phyloP scores from a whole-genome alignment of 2,888 invertebrate species.

The Apamea crenata region DNA sequence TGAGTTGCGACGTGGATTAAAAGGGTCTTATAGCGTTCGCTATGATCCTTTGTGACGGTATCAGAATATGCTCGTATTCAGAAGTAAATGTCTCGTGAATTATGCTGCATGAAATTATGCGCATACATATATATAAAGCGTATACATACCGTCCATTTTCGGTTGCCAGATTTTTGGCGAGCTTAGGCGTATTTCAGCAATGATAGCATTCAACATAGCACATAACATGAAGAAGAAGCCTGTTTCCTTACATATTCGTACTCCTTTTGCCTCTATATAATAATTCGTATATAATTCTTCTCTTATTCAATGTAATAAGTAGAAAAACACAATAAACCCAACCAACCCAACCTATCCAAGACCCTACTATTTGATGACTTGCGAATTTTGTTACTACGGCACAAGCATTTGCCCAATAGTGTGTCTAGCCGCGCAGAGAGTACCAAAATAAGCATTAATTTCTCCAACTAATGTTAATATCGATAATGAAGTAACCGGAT shows the following conservation, averaged over 20 bases:
- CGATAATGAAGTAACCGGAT: not conserved
- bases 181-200: not conserved
- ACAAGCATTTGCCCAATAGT: not conserved
- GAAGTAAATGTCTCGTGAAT: not conserved
- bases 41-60: conserved; percentile 13
- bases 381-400: too few species aligned
- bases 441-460: too few species aligned
- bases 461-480: not conserved
- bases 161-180: not conserved
- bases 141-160: not conserved
- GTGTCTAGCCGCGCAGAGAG: not conserved
- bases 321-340: not conserved
- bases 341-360: not conserved
- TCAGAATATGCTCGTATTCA: not conserved
- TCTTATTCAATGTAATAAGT: not conserved
- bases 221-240: not conserved
- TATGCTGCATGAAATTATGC: not conserved
- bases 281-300: too few species aligned
- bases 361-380: not conserved
- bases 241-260: not conserved
- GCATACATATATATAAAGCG: too few species aligned
- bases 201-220: not conserved
- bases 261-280: too few species aligned
- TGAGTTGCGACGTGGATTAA: conserved; percentile 59
- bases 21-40: conserved; percentile 18